Base-by-base conservation (phyloP, 1,140 invertebrate genomes). In the Zaprionus capensis region DNA sequence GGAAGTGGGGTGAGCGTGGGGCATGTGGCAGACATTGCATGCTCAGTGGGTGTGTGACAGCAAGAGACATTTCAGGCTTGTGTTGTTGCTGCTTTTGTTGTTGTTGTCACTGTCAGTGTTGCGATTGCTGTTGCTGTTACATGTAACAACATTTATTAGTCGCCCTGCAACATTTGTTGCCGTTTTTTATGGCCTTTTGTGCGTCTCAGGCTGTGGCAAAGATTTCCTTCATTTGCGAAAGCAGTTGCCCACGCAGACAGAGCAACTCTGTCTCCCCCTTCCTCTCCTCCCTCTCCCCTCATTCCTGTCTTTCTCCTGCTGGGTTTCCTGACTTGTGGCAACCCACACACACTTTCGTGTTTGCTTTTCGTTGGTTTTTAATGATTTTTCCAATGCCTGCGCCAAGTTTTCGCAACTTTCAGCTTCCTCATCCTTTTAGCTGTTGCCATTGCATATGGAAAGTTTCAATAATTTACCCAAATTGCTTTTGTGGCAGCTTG, bases 401-500 rank as follows among this genome's bases (percentile, higher is more conserved):
- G 28, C 34, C 44, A 61, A 51, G 59, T 36, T 57, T 80, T 72
- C 58, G 12, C 64, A 49, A 63, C 58, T 69, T 76, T 17, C 36
- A 53, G 55, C 56, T 71, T 72, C 68, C 64, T 49, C 46, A 66
- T 86, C 66, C 68, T 66, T 68, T 44, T 49, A 63, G 49, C 65
- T 69, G 69, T 71, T 71, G 31, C 38, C 71, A 53, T 62, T 78
- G 71, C 83, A 88, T 79, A 81, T 78, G 81, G 67, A 85, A 81
- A 84, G 85, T 82, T 76, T 90, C 70, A 85, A 88, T 90, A 88
- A 88, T 88, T 88, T 90, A 90, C 72, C 74, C 65, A 72, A 88
- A 90, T 90, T 90, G 84, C 81, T 81, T 79, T 84, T 70, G 68
- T 84, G 74, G 78, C 78, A 81, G 69, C 70, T 76, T 76, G 69